Evolutionary conservation across 2,888 invertebrate species (phyloP).

Genomic region (Orchestes rusci): DNA sequence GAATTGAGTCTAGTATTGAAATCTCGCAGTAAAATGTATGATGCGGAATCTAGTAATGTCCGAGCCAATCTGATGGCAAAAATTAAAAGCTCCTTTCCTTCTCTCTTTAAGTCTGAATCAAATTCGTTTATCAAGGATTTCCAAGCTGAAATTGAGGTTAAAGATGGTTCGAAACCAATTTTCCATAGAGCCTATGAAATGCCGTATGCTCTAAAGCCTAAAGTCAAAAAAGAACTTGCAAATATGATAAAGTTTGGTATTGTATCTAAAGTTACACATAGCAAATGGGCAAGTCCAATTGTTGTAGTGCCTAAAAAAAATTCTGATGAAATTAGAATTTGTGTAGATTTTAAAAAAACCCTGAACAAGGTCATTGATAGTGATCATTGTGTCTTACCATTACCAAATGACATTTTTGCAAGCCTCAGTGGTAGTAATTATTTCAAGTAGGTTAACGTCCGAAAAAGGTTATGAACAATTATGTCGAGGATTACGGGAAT

Average conservation of each 20-base stretch:
- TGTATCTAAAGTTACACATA: constrained; percentile 2
- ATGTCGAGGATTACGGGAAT: too few species aligned
- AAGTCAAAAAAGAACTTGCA: neutral
- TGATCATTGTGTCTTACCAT: constrained; percentile 6
- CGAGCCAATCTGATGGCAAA: neutral
- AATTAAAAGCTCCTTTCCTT: neutral
- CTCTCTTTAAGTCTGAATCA: neutral
- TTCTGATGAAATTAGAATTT: constrained; percentile 1
- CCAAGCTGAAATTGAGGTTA: neutral
- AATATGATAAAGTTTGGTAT: constrained; percentile 12
- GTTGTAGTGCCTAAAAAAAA: constrained; percentile 3
- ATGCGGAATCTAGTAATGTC: too few species aligned
- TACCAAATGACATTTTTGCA: constrained; percentile 2
- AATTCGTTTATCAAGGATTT: neutral
- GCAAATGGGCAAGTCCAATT: constrained; percentile 4
- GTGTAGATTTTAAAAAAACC: constrained; percentile 7
- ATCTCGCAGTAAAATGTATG: too few species aligned
- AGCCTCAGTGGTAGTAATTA: constrained; percentile 2
- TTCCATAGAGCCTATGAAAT: constrained; percentile 8
- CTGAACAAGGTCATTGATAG: constrained; percentile 4
- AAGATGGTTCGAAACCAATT: constrained; percentile 5
- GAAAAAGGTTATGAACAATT: too few species aligned
- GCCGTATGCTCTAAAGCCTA: constrained; percentile 5
- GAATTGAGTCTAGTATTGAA: too few species aligned
- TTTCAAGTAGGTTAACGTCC: too few species aligned